Evolutionary conservation across 2,797 vertebrate species (phyloP).

Genomic region (Propithecus perrieri): DNA sequence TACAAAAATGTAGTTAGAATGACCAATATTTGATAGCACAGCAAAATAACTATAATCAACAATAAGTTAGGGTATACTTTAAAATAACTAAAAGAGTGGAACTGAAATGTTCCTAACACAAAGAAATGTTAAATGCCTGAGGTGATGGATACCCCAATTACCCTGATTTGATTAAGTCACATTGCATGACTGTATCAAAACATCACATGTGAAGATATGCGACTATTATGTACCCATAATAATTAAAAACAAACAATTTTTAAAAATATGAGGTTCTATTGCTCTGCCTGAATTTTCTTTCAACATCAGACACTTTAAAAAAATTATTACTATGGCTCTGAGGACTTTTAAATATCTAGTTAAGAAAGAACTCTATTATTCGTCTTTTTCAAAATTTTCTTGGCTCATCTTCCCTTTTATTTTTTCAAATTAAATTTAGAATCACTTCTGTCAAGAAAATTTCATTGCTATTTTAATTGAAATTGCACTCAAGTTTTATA

Average conservation of each 20-base stretch:
- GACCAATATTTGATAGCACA: not conserved
- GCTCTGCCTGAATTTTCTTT: not conserved
- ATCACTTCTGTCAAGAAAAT: constrained; percentile 7
- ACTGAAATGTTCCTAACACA: no score
- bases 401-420: not conserved
- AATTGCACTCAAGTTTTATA: not conserved
- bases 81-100: not conserved
- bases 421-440: constrained; percentile 46
- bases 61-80: not conserved
- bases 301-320: not conserved
- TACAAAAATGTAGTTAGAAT: not conserved
- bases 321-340: not conserved
- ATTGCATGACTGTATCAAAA: not conserved
- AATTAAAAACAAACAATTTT: not conserved
- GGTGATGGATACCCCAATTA: not conserved
- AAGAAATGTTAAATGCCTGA: no score
- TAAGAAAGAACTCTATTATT: not conserved
- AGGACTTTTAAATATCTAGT: constrained; percentile 5
- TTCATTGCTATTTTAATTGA: constrained; percentile 22
- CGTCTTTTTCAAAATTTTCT: constrained; percentile 10
- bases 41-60: not conserved
- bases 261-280: not conserved
- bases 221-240: not conserved
- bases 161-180: not conserved
- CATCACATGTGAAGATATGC: not conserved